Base-by-base conservation (phyloP, 2,113 vertebrate genomes). In the Danionella cerebrum region DNA sequence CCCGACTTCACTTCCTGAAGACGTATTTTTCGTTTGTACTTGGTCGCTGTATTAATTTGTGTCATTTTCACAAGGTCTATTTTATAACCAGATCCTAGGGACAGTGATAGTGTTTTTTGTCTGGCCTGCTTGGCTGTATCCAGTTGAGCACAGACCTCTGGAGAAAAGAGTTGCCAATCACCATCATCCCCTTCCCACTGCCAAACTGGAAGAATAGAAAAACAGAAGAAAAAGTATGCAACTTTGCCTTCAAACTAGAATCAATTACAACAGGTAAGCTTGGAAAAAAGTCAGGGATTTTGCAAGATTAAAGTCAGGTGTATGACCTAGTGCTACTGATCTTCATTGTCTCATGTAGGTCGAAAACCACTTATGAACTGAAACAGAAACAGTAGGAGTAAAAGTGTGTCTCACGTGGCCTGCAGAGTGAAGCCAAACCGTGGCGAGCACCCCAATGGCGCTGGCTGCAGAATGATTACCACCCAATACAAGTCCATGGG, bases 61-160 rank as follows among this genome's bases (percentile, higher is more conserved):
- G 84, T 65, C 91, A 91, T 88, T 70, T 81, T 85, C 71, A 78
- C 80, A 19, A 90, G 78, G 71, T 91, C 87, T 3, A 91, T 71
- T 0, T 73, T 60, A 0, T 90, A 92, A 12, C 38, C 12, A 1
- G 50, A 51, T 6, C 84, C 80, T 0, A 84, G 38, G 0, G 47
- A 41, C 41, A 89, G 54, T 13, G 78, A 58, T 31, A 86, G 62
- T 0, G 76, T 59, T 1, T 74, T 71, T 21, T 71, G 12, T 1
- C 86, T 79, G 0, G 59, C 66, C 0, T 76, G 74, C 7, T 80
- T 18, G 0, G 85, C 87, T 0, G 79, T 54, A 67, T 88, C 82
- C 76, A 92, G 74, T 48, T 81, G 11, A 9, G 77, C 50, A 31
- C 83, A 86, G 10, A 47, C 81, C 1, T 77, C 57, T 0, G 83